Evolutionary conservation across 2,797 vertebrate genomes (phyloP), one percentile per base, ranked within the genome.

Genomic region (Morus bassanus): DNA sequence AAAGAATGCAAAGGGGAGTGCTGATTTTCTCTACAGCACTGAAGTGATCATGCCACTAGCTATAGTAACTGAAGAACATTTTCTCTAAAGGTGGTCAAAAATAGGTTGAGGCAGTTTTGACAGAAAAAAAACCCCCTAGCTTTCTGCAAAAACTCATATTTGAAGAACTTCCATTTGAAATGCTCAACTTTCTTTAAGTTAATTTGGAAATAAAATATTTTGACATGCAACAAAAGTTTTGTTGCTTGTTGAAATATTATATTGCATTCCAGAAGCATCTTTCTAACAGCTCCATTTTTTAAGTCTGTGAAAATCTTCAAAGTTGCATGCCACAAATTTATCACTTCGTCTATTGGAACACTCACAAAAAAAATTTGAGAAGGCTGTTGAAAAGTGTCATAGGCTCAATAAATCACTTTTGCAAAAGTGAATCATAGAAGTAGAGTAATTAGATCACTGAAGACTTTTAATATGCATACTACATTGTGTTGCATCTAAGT

Each of bases 21-120:
- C 73, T 89, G 72, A 41, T 92, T 97, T 96, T 83, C 74, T 70
- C 76, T n/a, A 24, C 64, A 88, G 88, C 73, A 89, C 50, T 45
- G 82, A 80, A 88, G 64, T 18, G 67, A 43, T 45, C 31, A 4
- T 18, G 11, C 48, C 84, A 89, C 80, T 69, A 72, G 5, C 37
- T 48, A 5, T 3, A 59, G 73, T 3, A 51, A 67, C 33, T 41
- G n/a, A 80, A 39, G 51, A 89, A 80, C 2, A 7, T 59, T 80
- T 81, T 72, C 65, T 81, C 46, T 81, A 53, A 77, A 81, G n/a
- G 24, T 69, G n/a, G 72, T 70, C 19, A 90, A 88, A 91, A 94
- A 61, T 89, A 89, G 73, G 50, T 50, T 63, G 54, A 92, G 75
- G 75, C 4, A 54, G 39, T 73, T 92, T 56, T 91, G 78, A 83